These are phyloP conservation scores for Eledone cirrhosa DNA, from an alignment of 2,888 invertebrate species.

Conservation along the genomic window DNA sequence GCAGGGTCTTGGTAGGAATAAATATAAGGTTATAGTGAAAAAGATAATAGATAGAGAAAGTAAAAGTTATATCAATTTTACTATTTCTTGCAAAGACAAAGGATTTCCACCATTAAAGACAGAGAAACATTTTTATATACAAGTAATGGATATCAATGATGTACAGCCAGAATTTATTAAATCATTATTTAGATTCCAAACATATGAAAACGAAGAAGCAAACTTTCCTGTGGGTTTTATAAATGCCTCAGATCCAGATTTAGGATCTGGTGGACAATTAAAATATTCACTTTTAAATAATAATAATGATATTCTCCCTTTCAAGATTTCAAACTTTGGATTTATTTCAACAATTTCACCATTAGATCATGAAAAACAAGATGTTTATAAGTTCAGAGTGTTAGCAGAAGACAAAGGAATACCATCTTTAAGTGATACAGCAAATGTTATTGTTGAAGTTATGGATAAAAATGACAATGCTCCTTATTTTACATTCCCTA, in stretches of 20 bases:
- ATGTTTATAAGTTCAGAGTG: too few species aligned
- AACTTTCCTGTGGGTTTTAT: conserved; percentile 10
- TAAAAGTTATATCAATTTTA: conserved; percentile 35
- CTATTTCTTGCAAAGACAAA: conserved; percentile 41
- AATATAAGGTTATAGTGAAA: conserved; percentile 46
- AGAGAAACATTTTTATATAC: conserved; percentile 5
- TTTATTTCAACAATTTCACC: too few species aligned
- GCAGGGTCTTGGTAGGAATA: conserved; percentile 41
- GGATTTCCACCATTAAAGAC: conserved; percentile 40
- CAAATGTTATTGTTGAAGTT: too few species aligned
- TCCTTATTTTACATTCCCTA: too few species aligned
- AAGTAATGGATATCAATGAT: conserved; percentile 23
- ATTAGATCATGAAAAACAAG: too few species aligned
- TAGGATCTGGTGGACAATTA: conserved; percentile 15
- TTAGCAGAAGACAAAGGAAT: too few species aligned
- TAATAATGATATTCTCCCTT: neutral
- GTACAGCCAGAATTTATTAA: conserved; percentile 12
- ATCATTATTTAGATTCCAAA: conserved; percentile 18
- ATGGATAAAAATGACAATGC: too few species aligned
- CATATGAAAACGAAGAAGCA: conserved; percentile 15
- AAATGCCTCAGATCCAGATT: conserved; percentile 17
- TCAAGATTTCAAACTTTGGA: conserved; percentile 21
- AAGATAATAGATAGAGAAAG: conserved; percentile 41
- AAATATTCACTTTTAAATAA: conserved; percentile 1
- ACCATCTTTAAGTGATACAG: too few species aligned